Evolutionary conservation across 2,888 invertebrate genomes (phyloP).

Genomic region (Ochlodes sylvanus): DNA sequence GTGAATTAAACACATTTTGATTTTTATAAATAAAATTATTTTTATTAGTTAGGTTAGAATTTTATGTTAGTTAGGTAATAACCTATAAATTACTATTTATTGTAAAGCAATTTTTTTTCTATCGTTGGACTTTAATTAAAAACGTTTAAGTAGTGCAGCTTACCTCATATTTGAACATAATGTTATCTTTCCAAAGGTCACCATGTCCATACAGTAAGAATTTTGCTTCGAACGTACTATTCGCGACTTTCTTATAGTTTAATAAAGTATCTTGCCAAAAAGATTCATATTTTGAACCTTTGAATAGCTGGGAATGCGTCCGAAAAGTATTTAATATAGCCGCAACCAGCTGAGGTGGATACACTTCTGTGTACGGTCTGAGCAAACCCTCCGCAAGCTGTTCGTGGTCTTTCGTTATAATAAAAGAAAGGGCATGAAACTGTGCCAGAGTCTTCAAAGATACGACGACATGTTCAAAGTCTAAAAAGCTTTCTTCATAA

Average conservation of each 20-base stretch:
- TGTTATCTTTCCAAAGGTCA: conserved; percentile 47
- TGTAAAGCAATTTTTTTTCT: too few species aligned
- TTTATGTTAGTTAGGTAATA: too few species aligned
- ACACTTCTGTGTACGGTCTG: conserved; percentile 36
- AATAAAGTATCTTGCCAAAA: conserved; percentile 28
- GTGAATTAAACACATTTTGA: too few species aligned
- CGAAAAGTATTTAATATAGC: conserved; percentile 37
- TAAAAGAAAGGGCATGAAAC: conserved; percentile 42
- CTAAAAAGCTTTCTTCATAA: conserved; percentile 40
- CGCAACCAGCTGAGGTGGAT: conserved; percentile 34
- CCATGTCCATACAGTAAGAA: conserved; percentile 44
- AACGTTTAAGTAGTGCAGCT: too few species aligned
- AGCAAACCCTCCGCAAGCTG: conserved; percentile 25
- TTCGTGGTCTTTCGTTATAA: conserved; percentile 38
- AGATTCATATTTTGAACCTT: conserved; percentile 36
- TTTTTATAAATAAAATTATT: too few species aligned
- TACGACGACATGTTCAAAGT: conserved; percentile 40
- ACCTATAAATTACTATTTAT: too few species aligned
- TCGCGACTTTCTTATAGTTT: conserved; percentile 30
- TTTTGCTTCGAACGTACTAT: conserved; percentile 31
- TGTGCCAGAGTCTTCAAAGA: conserved; percentile 40
- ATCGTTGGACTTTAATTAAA: too few species aligned
- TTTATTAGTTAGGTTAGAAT: too few species aligned
- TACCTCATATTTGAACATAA: conserved; percentile 46
- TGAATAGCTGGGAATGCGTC: conserved; percentile 38